A percentile compares a stretch with the other conserved stretches of the same genome.
phyloP scores from a whole-genome alignment of 2,113 vertebrate species.

The Myocastor coypus region DNA sequence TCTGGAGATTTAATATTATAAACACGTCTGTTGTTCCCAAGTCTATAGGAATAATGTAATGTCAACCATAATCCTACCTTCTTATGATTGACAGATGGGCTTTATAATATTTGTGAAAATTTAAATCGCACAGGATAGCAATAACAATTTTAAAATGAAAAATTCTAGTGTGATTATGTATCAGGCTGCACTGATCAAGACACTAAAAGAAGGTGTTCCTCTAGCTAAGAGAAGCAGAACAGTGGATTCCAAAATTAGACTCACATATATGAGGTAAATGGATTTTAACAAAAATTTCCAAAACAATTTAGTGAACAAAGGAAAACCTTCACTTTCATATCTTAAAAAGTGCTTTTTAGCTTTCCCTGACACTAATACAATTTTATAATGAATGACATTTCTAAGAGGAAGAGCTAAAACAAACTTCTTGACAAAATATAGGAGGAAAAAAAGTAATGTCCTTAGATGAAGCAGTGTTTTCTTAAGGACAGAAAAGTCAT shows the following conservation, averaged over 20 bases:
- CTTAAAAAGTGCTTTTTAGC: not conserved
- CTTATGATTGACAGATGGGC: constrained; percentile 25
- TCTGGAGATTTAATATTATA: not conserved
- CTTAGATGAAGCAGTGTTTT: constrained; percentile 4
- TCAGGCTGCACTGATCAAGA: not conserved
- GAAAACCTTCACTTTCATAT: not conserved
- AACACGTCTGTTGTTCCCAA: not conserved
- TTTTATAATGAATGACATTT: not conserved
- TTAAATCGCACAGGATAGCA: not conserved
- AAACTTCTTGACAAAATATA: not conserved
- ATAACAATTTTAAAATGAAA: not conserved
- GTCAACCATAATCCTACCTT: not conserved
- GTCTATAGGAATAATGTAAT: not conserved
- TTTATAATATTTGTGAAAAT: constrained; percentile 1
- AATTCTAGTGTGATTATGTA: not conserved
- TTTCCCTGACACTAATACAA: not conserved
- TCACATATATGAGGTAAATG: not conserved
- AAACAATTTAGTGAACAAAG: not conserved
- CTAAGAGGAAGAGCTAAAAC: not conserved
- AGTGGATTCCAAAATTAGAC: not conserved
- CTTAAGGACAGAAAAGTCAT: not conserved
- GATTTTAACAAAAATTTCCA: not conserved
- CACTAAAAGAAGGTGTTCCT: not conserved
- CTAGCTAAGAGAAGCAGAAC: not conserved
- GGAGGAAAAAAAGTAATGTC: not conserved